Base-by-base conservation (phyloP, 2,113 vertebrate genomes). In the Castor canadensis region DNA sequence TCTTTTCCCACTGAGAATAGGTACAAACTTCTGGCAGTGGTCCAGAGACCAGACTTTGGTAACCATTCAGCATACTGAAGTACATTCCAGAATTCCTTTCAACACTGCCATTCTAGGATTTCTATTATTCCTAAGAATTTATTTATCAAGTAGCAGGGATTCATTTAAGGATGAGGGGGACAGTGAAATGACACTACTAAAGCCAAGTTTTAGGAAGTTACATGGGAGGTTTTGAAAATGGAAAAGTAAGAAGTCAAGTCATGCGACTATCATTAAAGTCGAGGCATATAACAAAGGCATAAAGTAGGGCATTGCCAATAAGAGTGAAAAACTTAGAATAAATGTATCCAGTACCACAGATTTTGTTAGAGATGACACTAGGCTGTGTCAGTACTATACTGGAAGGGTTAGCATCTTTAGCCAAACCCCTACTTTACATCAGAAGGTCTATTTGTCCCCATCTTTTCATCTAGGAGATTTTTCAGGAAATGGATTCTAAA, bases 401-500 rank as follows among this genome's bases (percentile, higher is more conserved):
- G n/a, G n/a, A n/a, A n/a, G 89, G 6, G 1, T 4, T 86, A 77
- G 3, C 32, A 67, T 67, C 5, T 93, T 79, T 28, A 81, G 26
- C 7, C 49, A 84, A 87, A 90, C 9, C 1, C 28, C 35, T 87
- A 2, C 22, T 73, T 89, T 89, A 83, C 22, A 86, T 91, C 56
- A 79, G 35, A 93, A 76, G 28, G 24, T 71, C 32, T 17, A 83
- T 40, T 93, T 96, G 72, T n/a, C 17, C 58, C 20, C 24, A 93
- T 88, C 9, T 17, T 69, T 84, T 91, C 56, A 12, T 85, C 64
- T 87, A 79, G 28, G 11, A 81, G 15, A 66, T 0, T 92, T 88
- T 95, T 95, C 35, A 92, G 81, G 67, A 97, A 96, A 32, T 52
- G 32, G 43, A 96, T n/a, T 75, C 32, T 52, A 93, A 94, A 87